Percentiles rank a stretch among this genome's conserved stretches.
These are phyloP conservation scores for Calidris pygmaea DNA, from an alignment of 2,113 vertebrate species.

Conservation along the genomic window DNA sequence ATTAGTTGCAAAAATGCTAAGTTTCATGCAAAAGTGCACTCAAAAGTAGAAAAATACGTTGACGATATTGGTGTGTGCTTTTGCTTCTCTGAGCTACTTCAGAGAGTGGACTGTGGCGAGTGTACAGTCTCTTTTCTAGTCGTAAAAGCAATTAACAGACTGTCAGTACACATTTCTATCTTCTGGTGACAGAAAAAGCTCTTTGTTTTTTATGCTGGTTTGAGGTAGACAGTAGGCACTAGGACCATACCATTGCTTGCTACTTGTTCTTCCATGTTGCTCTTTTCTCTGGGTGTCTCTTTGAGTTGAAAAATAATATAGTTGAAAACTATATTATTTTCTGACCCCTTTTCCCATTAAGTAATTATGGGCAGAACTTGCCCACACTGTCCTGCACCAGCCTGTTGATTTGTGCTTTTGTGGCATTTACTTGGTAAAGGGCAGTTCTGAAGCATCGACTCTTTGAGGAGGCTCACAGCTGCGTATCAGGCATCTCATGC, in stretches of 20 bases:
- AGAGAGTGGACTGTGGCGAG: not conserved
- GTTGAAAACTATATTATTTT: not conserved
- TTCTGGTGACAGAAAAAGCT: not conserved
- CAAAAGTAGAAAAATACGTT: not conserved
- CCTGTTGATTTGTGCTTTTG: conserved; percentile 46
- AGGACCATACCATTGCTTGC: not conserved
- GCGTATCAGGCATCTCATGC: not conserved
- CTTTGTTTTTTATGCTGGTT: not conserved
- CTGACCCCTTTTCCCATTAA: not conserved
- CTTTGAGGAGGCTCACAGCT: conserved; percentile 26
- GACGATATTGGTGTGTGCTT: not conserved
- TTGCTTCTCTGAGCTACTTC: not conserved
- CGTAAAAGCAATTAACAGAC: not conserved
- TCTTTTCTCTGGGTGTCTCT: not conserved
- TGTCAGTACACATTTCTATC: not conserved
- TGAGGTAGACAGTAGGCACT: not conserved
- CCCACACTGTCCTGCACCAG: not conserved
- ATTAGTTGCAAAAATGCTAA: not conserved
- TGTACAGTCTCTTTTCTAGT: not conserved
- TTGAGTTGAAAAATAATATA: not conserved
- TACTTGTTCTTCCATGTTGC: not conserved
- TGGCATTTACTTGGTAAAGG: conserved; percentile 56
- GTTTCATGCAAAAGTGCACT: not conserved
- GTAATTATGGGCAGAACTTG: not conserved
- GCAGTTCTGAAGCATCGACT: conserved; percentile 6